phyloP scores from a whole-genome alignment of 2,888 invertebrate genomes.

The Liopterus haemorrhoidalis region DNA sequence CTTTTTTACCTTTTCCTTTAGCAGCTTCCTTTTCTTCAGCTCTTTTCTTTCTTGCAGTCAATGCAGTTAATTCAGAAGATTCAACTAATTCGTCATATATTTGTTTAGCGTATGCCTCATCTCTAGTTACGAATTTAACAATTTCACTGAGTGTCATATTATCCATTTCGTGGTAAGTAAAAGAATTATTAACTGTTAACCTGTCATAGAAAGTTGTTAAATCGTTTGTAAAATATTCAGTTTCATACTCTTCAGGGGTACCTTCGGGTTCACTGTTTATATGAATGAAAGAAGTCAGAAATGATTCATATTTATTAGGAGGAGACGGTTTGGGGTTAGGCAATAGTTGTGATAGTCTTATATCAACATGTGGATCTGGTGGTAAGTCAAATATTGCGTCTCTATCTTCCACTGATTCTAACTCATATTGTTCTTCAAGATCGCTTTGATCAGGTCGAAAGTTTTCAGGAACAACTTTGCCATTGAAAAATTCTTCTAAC shows the following conservation, averaged over 20 bases:
- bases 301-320: conserved; percentile 47
- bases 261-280: conserved; percentile 46
- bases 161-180: conserved; percentile 55
- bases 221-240: conserved; percentile 43
- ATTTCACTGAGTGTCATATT: conserved; percentile 49
- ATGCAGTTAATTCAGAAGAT: conserved; percentile 26
- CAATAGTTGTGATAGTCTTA: conserved; percentile 50
- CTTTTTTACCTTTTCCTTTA: conserved; percentile 22
- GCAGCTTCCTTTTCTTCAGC: conserved; percentile 12
- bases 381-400: conserved; percentile 43
- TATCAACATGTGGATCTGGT: conserved; percentile 43
- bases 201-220: conserved; percentile 53
- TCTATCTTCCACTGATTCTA: conserved; percentile 37
- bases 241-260: conserved; percentile 46
- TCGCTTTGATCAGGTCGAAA: conserved; percentile 42
- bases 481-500: conserved; percentile 56
- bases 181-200: conserved; percentile 53
- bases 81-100: conserved; percentile 40
- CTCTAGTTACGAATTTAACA: conserved; percentile 44
- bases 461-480: conserved; percentile 47
- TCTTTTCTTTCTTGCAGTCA: conserved; percentile 5
- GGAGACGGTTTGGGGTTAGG: conserved; percentile 48
- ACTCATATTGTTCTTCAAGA: conserved; percentile 33
- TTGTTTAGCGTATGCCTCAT: conserved; percentile 40
- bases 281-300: conserved; percentile 54